Conservation (phyloP, 1,140 invertebrate species). For the Hypothenemus hampei region DNA sequence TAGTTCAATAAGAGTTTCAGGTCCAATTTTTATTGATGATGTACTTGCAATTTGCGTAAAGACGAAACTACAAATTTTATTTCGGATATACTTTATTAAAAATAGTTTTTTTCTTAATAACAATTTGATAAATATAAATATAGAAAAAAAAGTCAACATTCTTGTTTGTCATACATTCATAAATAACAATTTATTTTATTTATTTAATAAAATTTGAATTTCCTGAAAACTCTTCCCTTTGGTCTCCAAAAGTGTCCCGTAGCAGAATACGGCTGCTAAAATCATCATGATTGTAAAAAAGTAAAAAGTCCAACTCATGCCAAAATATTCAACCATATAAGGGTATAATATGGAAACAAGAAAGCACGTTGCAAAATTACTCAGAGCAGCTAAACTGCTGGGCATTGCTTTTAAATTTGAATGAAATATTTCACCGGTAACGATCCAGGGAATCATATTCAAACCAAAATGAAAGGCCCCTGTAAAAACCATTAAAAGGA, state of each 20-base stretch:
- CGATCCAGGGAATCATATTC: constrained; percentile 75
- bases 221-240: constrained; percentile 33
- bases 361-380: constrained; percentile 74
- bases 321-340: constrained; percentile 54
- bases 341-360: constrained; percentile 70
- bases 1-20: too few relatives aligned
- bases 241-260: constrained; percentile 47
- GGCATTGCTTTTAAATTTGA: constrained; percentile 67
- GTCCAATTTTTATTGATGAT: too few relatives aligned
- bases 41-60: too few relatives aligned
- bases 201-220: constrained; percentile 24
- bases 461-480: constrained; percentile 51
- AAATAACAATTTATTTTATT: neutral
- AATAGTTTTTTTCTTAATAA: too few relatives aligned
- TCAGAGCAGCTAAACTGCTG: constrained; percentile 63
- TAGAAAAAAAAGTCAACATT: too few relatives aligned
- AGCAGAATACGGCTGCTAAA: constrained; percentile 48
- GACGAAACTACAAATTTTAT: too few relatives aligned
- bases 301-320: constrained; percentile 68
- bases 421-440: constrained; percentile 77
- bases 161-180: too few relatives aligned
- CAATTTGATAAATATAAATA: too few relatives aligned
- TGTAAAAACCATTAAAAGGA: constrained; percentile 29
- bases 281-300: constrained; percentile 67
- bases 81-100: too few relatives aligned